These are phyloP conservation scores for Lithophane semibrunnea DNA, from an alignment of 2,888 invertebrate species.

Conservation along the genomic window DNA sequence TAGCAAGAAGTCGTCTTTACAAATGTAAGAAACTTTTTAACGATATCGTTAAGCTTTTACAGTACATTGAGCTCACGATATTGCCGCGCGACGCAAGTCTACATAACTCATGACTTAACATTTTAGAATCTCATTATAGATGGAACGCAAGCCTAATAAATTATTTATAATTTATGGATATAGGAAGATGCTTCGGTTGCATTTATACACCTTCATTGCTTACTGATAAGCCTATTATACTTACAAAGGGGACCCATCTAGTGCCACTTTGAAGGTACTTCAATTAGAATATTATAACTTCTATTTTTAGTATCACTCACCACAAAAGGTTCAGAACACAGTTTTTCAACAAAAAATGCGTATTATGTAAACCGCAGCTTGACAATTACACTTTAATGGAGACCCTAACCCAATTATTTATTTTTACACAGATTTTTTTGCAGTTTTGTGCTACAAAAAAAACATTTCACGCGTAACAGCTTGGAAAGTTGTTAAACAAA, in stretches of 20 bases:
- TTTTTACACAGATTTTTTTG: neutral
- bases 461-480: constrained; percentile 1
- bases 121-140: constrained; percentile 51
- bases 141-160: constrained; percentile 25
- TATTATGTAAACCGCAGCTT: neutral
- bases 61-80: constrained; percentile 46
- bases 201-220: constrained; percentile 34
- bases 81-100: constrained; percentile 31
- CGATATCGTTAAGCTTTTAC: constrained; percentile 61
- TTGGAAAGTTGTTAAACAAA: constrained; percentile 32
- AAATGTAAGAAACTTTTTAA: constrained; percentile 60
- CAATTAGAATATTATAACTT: neutral
- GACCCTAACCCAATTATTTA: neutral
- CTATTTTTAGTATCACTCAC: constrained; percentile 3
- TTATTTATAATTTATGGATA: constrained; percentile 40
- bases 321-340: neutral
- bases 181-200: constrained; percentile 25
- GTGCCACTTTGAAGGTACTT: constrained; percentile 8
- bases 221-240: constrained; percentile 41
- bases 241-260: constrained; percentile 16
- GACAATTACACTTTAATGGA: constrained; percentile 5
- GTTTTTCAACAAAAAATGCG: neutral
- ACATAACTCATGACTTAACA: constrained; percentile 41
- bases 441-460: neutral
- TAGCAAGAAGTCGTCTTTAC: constrained; percentile 41